Evolutionary conservation across 2,797 vertebrate species (phyloP).

Genomic region (Halcyon chelicuti): DNA sequence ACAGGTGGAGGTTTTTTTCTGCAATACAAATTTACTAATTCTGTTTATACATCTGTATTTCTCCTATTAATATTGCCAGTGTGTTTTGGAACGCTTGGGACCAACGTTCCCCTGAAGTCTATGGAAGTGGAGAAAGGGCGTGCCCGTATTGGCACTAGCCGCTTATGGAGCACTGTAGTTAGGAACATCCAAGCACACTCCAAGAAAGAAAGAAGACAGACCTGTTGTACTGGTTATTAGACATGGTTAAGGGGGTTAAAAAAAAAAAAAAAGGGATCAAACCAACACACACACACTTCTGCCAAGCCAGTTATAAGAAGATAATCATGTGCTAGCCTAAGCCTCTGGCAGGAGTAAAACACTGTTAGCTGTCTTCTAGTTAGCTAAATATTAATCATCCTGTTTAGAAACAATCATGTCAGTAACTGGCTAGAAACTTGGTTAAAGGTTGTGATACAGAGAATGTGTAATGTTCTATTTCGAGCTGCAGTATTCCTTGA

Average conservation of each 20-base stretch:
- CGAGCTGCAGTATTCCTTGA: neutral
- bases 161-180: neutral
- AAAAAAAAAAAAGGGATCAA: neutral
- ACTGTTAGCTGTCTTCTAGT: constrained; percentile 66
- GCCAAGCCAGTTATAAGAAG: constrained; percentile 65
- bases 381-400: constrained; percentile 68
- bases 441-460: constrained; percentile 35
- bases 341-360: constrained; percentile 60
- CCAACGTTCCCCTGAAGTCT: neutral
- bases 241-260: constrained; percentile 25
- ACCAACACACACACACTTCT: constrained; percentile 27
- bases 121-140: neutral
- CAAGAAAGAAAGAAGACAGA: constrained; percentile 56
- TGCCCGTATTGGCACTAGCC: constrained; percentile 25
- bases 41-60: neutral
- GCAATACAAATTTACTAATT: neutral
- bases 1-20: neutral
- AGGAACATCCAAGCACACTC: constrained; percentile 31
- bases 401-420: constrained; percentile 39
- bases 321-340: constrained; percentile 56
- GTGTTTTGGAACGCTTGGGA: neutral
- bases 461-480: neutral
- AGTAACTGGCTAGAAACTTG: constrained; percentile 43
- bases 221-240: constrained; percentile 60
- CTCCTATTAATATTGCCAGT: neutral